Evolutionary conservation across 1,140 invertebrate genomes (phyloP).

Genomic region (Drosophila virilis): DNA sequence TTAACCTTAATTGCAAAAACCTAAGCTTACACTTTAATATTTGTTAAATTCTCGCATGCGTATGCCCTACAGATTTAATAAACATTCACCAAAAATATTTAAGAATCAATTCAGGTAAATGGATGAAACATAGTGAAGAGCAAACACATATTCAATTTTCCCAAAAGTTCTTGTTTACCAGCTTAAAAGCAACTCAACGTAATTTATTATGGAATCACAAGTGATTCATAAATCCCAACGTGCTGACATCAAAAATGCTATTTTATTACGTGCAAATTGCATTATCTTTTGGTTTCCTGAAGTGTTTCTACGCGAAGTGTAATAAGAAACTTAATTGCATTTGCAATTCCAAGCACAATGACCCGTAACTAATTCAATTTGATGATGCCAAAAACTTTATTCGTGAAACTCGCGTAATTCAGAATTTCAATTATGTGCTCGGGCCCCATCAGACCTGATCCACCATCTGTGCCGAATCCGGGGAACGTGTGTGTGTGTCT

Average conservation of each 20-base stretch:
- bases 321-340: constrained; percentile 62
- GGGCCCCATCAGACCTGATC: constrained; percentile 7
- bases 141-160: too few species aligned
- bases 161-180: too few species aligned
- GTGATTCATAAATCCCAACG: background rate
- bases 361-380: constrained; percentile 57
- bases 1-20: too few species aligned
- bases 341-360: constrained; percentile 64
- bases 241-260: background rate
- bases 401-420: constrained; percentile 43
- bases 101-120: too few species aligned
- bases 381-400: constrained; percentile 39
- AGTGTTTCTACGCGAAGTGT: background rate
- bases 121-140: too few species aligned
- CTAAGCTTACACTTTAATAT: too few species aligned
- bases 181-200: too few species aligned
- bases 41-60: too few species aligned
- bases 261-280: background rate
- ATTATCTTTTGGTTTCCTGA: background rate
- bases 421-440: constrained; percentile 58
- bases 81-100: too few species aligned
- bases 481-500: constrained; percentile 44
- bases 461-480: background rate
- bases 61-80: too few species aligned
- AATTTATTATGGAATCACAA: background rate